A percentile compares a stretch with the other conserved stretches of the same genome.
These are phyloP conservation scores for Cnemophilus loriae DNA, from an alignment of 2,113 vertebrate species.

Conservation along the genomic window DNA sequence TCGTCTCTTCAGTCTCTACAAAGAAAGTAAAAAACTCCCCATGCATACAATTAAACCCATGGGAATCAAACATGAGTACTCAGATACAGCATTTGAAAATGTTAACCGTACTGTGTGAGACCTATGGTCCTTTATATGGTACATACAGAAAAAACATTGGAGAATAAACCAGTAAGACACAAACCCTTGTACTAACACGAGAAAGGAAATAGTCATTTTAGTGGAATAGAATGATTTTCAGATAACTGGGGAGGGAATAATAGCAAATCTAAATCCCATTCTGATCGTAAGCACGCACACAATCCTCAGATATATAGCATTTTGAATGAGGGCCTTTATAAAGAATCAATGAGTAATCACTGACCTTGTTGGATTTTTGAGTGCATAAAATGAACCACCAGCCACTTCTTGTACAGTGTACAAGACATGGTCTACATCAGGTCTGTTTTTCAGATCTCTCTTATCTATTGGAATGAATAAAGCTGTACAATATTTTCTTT, in stretches of 20 bases:
- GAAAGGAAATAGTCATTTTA: neutral
- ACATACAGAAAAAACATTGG: neutral
- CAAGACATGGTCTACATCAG: neutral
- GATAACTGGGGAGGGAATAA: neutral
- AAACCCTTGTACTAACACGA: neutral
- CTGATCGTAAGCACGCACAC: neutral
- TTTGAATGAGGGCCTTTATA: neutral
- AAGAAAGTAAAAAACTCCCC: neutral
- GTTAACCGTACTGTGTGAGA: neutral
- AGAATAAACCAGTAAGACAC: neutral
- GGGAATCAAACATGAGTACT: neutral
- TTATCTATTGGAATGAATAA: neutral
- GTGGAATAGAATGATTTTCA: neutral
- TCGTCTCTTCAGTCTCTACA: neutral
- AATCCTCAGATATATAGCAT: neutral
- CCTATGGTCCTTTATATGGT: neutral
- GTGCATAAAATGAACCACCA: neutral
- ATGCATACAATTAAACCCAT: neutral
- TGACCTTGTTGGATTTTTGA: neutral
- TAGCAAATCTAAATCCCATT: neutral
- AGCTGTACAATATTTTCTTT: neutral
- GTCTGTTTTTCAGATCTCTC: neutral
- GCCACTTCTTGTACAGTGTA: neutral
- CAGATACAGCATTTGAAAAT: neutral
- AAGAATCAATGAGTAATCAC: neutral